Evolutionary conservation across 2,113 vertebrate species (phyloP), one percentile per base, ranked within the genome.

Genomic region (Stigmatopora nigra): DNA sequence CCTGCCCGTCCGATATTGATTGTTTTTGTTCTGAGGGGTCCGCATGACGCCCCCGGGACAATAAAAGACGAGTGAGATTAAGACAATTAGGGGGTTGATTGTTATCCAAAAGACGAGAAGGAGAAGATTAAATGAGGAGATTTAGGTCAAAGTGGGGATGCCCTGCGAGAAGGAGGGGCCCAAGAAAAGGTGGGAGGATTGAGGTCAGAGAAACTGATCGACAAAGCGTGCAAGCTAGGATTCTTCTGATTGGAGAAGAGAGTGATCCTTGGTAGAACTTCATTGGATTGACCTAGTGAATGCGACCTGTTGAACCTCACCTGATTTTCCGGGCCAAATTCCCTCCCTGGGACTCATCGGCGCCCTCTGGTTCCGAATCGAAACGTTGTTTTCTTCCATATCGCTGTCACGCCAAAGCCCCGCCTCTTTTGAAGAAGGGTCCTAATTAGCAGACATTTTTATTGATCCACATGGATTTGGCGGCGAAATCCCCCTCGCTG

Each of bases 381-480:
- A 79, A 51, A 53, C 9, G 20, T 11, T 64, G 19, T 46, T 60
- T 67, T 20, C 63, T 61, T 36, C 63, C 56, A 53, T 63, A 64
- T 73, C 70, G 61, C 70, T 73, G 80, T 58, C 64, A 45, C 68
- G 60, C 9, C 41, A 20, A 36, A 35, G 10, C 14, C 46, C 46
- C 6, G 16, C 19, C 20, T 20, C 4, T 15, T 68, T 17, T 57
- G 59, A 35, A 49, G 12, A 52, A 25, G 67, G 35, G 64, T 62
- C 38, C 82, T 91, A 89, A 90, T 90, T 89, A 89, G 81, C 87
- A 87, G 86, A 84, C 83, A 77, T 79, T 78, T 86, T 83, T 87
- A 89, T 89, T 87, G 88, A 91, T 90, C 88, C 17, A 35, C 38
- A n/a, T 78, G 87, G 88, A 89, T 89, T 89, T 89, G 77, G 65